Evolutionary conservation across 2,888 invertebrate genomes (phyloP).

Genomic region (Limnephilus rhombicus): DNA sequence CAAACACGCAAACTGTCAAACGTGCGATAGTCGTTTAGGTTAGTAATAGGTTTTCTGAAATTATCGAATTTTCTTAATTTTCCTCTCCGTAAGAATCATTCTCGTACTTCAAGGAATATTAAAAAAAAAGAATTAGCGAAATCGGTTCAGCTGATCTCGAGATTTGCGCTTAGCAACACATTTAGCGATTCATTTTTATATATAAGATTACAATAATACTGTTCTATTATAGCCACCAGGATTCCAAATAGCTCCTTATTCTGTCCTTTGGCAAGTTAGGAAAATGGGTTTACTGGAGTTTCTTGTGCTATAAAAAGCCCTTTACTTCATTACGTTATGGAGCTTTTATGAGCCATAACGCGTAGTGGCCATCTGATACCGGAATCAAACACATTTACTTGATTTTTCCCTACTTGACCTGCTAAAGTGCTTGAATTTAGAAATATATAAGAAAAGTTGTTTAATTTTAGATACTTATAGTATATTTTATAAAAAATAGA

Average conservation of each 20-base stretch:
- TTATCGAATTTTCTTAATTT: too few relatives aligned
- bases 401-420: not conserved
- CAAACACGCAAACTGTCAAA: too few relatives aligned
- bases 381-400: not conserved
- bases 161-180: too few relatives aligned
- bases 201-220: not conserved
- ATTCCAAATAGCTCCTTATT: not conserved
- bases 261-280: not conserved
- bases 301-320: conserved; percentile 28
- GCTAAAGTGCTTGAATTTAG: not conserved
- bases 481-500: not conserved
- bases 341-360: conserved; percentile 35
- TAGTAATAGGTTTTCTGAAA: too few relatives aligned
- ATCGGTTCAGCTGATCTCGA: too few relatives aligned
- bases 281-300: not conserved
- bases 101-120: too few relatives aligned
- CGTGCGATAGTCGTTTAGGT: too few relatives aligned
- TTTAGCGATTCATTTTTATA: too few relatives aligned
- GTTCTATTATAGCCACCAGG: not conserved
- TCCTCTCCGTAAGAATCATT: too few relatives aligned
- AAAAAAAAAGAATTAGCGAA: too few relatives aligned
- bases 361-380: conserved; percentile 34
- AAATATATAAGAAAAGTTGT: not conserved
- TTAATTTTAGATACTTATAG: too few relatives aligned
- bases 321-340: conserved; percentile 39